These are phyloP conservation scores for Luperina testacea DNA, from an alignment of 2,888 invertebrate species.

Conservation along the genomic window DNA sequence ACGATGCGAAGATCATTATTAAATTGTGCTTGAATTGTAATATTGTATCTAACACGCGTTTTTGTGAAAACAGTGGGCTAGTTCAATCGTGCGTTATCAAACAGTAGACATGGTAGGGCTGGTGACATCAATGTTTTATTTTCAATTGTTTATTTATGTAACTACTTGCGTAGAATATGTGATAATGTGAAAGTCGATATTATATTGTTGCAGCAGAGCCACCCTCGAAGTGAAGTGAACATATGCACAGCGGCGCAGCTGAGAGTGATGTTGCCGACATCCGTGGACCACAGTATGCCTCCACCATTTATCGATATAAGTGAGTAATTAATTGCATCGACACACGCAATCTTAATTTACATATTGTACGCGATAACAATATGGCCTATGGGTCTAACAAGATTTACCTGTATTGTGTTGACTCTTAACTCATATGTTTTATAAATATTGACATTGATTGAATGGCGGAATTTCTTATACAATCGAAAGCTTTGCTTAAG, in stretches of 20 bases:
- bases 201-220: conserved; percentile 82
- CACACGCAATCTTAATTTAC: conserved; percentile 41
- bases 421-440: conserved; percentile 39
- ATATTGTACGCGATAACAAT: conserved; percentile 55
- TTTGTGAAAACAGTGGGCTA: conserved; percentile 54
- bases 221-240: conserved; percentile 78
- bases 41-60: conserved; percentile 58
- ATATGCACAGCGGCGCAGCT: conserved; percentile 81
- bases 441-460: conserved; percentile 48
- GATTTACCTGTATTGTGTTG: conserved; percentile 42
- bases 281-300: conserved; percentile 79
- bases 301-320: conserved; percentile 84
- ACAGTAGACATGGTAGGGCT: conserved; percentile 73
- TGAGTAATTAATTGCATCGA: conserved; percentile 70
- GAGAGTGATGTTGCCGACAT: conserved; percentile 82
- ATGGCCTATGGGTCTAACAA: conserved; percentile 51
- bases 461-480: conserved; percentile 11
- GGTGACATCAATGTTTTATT: conserved; percentile 70
- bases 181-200: conserved; percentile 77
- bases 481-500: neutral
- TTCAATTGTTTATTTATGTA: conserved; percentile 85
- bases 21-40: conserved; percentile 67
- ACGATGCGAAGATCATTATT: conserved; percentile 72
- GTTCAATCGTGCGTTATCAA: conserved; percentile 43
- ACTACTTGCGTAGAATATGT: conserved; percentile 74